Conservation (phyloP, 1,140 invertebrate species). For the Subanguina moxae region DNA sequence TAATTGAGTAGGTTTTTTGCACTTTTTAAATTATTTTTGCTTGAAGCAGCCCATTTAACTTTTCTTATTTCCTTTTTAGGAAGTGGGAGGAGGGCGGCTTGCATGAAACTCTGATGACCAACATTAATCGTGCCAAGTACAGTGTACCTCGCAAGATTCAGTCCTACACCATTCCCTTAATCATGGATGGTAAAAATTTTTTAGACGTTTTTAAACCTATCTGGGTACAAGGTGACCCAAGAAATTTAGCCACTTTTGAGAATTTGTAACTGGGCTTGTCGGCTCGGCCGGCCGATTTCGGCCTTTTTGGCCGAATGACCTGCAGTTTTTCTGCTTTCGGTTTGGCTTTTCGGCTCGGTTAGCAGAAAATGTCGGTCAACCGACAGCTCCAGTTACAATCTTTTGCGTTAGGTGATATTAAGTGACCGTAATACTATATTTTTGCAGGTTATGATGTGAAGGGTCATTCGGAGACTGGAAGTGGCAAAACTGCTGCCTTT, state of each 20-base stretch:
- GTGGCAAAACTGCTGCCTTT: slow-evolving; percentile 93
- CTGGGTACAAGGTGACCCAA: neutral
- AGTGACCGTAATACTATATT: no score
- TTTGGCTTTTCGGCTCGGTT: no score
- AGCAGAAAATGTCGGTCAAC: no score
- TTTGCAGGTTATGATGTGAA: slow-evolving; percentile 47
- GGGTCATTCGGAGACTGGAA: slow-evolving; percentile 56
- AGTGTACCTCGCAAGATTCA: slow-evolving; percentile 26
- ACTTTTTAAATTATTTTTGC: neutral
- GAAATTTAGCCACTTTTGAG: neutral
- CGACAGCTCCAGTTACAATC: no score
- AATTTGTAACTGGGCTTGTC: no score
- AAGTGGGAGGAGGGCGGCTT: slow-evolving; percentile 25
- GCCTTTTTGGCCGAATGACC: no score
- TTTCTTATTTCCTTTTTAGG: slow-evolving; percentile 12
- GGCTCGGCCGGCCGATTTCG: no score
- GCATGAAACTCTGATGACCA: slow-evolving; percentile 15
- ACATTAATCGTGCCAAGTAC: slow-evolving; percentile 30
- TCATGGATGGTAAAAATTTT: slow-evolving; percentile 26
- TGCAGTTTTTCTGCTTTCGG: no score
- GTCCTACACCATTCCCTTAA: slow-evolving; percentile 30
- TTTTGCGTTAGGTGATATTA: neutral
- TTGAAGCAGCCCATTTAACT: neutral
- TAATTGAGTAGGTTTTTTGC: neutral
- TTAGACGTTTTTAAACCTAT: neutral